These are phyloP conservation scores for Pasiphila rectangulata DNA, from an alignment of 2,888 invertebrate genomes.

Conservation along the genomic window DNA sequence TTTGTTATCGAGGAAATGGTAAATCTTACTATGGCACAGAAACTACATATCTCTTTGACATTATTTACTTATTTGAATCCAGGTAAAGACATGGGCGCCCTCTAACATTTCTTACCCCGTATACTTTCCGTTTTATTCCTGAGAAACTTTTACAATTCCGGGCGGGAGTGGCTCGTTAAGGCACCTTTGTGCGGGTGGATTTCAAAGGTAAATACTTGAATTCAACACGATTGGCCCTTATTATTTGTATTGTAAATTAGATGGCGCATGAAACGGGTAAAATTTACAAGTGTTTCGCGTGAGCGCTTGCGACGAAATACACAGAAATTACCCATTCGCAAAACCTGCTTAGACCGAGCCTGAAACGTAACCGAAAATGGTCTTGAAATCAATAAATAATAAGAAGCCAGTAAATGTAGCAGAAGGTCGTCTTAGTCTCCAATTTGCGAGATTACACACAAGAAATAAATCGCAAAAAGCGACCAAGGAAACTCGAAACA, in stretches of 20 bases:
- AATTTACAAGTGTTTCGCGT: slow-evolving; percentile 24
- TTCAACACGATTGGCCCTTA: slow-evolving; percentile 53
- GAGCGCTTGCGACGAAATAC: slow-evolving; percentile 4
- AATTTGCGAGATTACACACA: slow-evolving; percentile 28
- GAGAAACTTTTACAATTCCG: slow-evolving; percentile 52
- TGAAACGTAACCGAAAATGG: too few species aligned
- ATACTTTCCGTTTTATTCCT: slow-evolving; percentile 47
- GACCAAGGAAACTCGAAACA: slow-evolving; percentile 36
- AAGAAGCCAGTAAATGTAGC: background rate
- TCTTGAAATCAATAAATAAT: background rate
- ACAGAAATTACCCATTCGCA: background rate
- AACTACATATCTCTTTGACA: too few species aligned
- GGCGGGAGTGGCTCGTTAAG: slow-evolving; percentile 56
- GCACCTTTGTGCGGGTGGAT: slow-evolving; percentile 56
- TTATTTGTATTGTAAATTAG: slow-evolving; percentile 65
- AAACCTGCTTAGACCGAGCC: too few species aligned
- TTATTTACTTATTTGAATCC: background rate
- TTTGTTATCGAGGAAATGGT: too few species aligned
- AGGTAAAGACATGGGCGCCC: slow-evolving; percentile 6
- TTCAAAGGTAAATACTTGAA: slow-evolving; percentile 55
- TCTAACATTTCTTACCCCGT: slow-evolving; percentile 22
- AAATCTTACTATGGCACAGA: too few species aligned
- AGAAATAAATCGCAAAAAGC: slow-evolving; percentile 35
- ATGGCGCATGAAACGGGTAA: slow-evolving; percentile 34
- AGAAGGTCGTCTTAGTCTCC: slow-evolving; percentile 8